Base-by-base conservation (phyloP, 2,888 invertebrate species). In the Electrophaes corylata region DNA sequence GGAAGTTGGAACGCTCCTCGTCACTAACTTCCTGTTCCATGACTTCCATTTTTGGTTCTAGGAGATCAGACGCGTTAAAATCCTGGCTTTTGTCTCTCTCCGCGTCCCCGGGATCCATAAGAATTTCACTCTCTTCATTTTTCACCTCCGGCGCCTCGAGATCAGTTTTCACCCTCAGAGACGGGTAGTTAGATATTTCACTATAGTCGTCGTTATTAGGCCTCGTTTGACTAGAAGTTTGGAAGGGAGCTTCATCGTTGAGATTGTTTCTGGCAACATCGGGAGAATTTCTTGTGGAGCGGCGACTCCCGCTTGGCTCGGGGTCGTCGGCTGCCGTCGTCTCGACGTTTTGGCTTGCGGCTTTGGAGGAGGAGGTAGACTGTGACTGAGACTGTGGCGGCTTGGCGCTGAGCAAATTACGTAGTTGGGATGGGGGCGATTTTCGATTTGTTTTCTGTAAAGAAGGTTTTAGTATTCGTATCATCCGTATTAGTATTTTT, bases 41-140 rank as follows among this genome's bases (percentile, higher is more conserved):
- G 69, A 94, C 92, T 91, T 95, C 95, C 86, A 94, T 89, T 92
- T 95, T 95, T 74, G 95, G 95, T 91, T 94, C 91, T 66, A 92
- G 78, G 69, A 92, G 84, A 75, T 92, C 92, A 33, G 89, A 81
- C 64, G 88, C 91, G 65, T 81, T 88, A 69, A 90, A 88, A 53
- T 91, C 91, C 71, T 86, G 89, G 71, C 84, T 81, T 71, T 88
- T 88, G 56, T 88, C 90, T 65, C 77, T 81, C 52, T 90, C 90
- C 47, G 82, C 69, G 71, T 90, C 91, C 61, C 88, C 90, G 45
- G 89, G 88, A 62, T 91, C 91, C 86, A 90, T 86, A 60, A 89
- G 83, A 66, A 85, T 83, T 69, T 91, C 91, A 69, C 78, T 86
- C 73, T 91, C 91, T 76, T 91, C 91, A 75, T 87, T 87, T 76